Percentiles rank a stretch among this genome's conserved stretches.
Evolutionary conservation across 2,888 invertebrate genomes (phyloP).

Genomic region (Oscheius sp.): DNA sequence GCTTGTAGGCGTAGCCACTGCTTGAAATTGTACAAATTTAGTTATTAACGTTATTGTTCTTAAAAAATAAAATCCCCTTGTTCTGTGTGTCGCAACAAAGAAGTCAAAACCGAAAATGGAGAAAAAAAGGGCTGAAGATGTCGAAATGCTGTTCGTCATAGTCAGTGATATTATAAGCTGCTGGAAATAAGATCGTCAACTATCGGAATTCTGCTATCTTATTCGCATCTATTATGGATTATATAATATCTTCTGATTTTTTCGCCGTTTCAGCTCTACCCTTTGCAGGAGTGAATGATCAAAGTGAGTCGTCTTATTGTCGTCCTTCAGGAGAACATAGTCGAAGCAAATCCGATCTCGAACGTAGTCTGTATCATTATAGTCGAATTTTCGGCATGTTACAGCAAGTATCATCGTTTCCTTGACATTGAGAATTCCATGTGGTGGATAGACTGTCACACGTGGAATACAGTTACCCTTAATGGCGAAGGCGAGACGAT

Average conservation of each 20-base stretch:
- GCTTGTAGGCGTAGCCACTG: background rate
- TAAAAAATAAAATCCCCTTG: too few species aligned
- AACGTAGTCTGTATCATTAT: background rate
- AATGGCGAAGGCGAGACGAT: constrained; percentile 20
- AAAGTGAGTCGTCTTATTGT: background rate
- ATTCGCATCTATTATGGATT: background rate
- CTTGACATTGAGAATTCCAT: constrained; percentile 36
- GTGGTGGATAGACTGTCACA: constrained; percentile 36
- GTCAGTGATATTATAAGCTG: too few species aligned
- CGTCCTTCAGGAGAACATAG: constrained; percentile 14
- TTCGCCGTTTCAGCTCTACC: constrained; percentile 3
- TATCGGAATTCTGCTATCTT: too few species aligned
- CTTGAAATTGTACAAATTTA: background rate
- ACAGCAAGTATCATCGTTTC: constrained; percentile 35
- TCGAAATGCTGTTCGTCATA: too few species aligned
- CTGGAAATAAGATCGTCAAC: too few species aligned
- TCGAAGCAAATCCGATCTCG: constrained; percentile 15
- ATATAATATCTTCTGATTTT: constrained; percentile 1
- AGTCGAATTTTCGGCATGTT: constrained; percentile 19
- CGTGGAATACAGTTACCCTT: constrained; percentile 42
- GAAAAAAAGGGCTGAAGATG: too few species aligned
- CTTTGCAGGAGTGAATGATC: constrained; percentile 3
- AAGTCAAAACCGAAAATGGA: too few species aligned
- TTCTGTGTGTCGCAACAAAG: too few species aligned
- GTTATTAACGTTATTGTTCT: background rate